These are phyloP conservation scores for Acleris emargana DNA, from an alignment of 2,888 invertebrate species.

Conservation along the genomic window DNA sequence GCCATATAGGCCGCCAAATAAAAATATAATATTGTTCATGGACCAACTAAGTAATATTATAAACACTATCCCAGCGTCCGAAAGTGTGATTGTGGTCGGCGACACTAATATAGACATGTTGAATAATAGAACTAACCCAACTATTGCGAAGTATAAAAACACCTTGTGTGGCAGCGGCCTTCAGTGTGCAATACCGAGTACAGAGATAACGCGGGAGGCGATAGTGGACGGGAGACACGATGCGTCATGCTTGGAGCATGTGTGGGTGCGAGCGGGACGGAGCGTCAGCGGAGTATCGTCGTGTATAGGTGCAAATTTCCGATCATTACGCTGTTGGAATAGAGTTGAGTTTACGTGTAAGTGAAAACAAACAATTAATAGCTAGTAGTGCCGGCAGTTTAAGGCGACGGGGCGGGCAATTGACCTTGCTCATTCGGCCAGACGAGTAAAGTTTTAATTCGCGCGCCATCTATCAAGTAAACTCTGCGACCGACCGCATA, in stretches of 20 bases:
- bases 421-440: too few species aligned
- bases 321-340: too few species aligned
- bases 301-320: too few species aligned
- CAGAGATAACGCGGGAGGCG: slow-evolving; percentile 10
- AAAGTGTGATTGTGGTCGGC: slow-evolving; percentile 3
- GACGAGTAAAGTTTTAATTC: too few species aligned
- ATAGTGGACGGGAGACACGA: slow-evolving; percentile 9
- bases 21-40: slow-evolving; percentile 13
- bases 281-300: too few species aligned
- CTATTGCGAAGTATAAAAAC: slow-evolving; percentile 8
- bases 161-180: slow-evolving; percentile 11
- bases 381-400: too few species aligned
- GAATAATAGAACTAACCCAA: not conserved
- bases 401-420: too few species aligned
- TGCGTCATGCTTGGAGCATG: slow-evolving; percentile 3
- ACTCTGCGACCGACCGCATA: too few species aligned
- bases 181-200: slow-evolving; percentile 11
- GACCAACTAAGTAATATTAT: slow-evolving; percentile 1
- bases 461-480: too few species aligned
- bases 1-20: slow-evolving; percentile 5
- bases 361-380: too few species aligned
- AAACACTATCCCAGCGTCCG: not conserved
- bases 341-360: too few species aligned
- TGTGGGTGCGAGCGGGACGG: not conserved
- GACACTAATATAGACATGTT: slow-evolving; percentile 10